A percentile compares a stretch with the other conserved stretches of the same genome.
These are phyloP conservation scores for Stenodera caucasica DNA, from an alignment of 2,888 invertebrate genomes.

Conservation along the genomic window DNA sequence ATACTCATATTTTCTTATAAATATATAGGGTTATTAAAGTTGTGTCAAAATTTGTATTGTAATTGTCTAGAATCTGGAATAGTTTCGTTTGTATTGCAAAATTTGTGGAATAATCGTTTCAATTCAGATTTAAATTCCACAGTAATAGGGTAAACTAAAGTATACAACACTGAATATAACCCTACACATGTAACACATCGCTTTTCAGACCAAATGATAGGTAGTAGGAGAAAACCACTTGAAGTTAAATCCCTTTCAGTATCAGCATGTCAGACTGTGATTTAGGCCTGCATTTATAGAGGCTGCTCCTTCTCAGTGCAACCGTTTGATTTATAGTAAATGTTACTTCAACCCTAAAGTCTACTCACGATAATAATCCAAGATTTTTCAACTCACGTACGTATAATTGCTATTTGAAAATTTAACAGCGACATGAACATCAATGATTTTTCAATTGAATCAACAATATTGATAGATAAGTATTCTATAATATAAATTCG, in stretches of 20 bases:
- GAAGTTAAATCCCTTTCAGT: slow-evolving; percentile 51
- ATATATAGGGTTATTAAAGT: slow-evolving; percentile 17
- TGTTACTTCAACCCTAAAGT: slow-evolving; percentile 50
- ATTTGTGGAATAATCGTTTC: not conserved
- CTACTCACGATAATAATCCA: slow-evolving; percentile 43
- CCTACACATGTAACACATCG: slow-evolving; percentile 37
- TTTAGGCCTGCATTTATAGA: slow-evolving; percentile 55
- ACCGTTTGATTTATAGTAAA: slow-evolving; percentile 52
- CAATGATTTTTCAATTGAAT: slow-evolving; percentile 16
- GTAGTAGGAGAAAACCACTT: slow-evolving; percentile 39
- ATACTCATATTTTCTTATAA: slow-evolving; percentile 7
- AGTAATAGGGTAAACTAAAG: slow-evolving; percentile 4
- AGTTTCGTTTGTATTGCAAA: no score
- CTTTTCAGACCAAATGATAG: slow-evolving; percentile 37
- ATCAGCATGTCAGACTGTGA: slow-evolving; percentile 53
- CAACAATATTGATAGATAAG: not conserved
- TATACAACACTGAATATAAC: slow-evolving; percentile 32
- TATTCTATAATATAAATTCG: no score
- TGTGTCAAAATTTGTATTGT: no score
- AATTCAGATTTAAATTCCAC: not conserved
- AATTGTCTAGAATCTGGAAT: no score
- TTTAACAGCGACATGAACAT: slow-evolving; percentile 23
- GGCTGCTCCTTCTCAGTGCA: slow-evolving; percentile 45
- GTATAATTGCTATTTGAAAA: slow-evolving; percentile 32
- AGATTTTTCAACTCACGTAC: slow-evolving; percentile 43